phyloP scores from a whole-genome alignment of 1,140 invertebrate genomes.

The Euura lappo region DNA sequence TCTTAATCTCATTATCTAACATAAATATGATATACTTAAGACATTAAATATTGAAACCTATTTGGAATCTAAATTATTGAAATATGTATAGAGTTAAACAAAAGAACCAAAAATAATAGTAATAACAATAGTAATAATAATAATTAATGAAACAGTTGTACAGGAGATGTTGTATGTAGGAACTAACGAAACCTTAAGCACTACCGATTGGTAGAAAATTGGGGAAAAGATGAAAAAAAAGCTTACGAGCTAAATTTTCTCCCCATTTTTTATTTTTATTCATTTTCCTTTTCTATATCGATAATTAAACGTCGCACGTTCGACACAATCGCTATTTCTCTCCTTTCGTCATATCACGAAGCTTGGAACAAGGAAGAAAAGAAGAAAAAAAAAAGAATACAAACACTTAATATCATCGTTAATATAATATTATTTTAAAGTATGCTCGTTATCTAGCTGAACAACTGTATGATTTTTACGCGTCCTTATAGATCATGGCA shows the following conservation, averaged over 20 bases:
- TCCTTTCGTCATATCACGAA: slow-evolving; percentile 35
- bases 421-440: slow-evolving; percentile 32
- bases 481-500: slow-evolving; percentile 20
- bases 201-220: neutral
- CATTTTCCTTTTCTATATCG: too few relatives aligned
- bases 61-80: too few relatives aligned
- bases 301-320: slow-evolving; percentile 6
- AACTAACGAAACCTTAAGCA: neutral
- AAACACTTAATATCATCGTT: slow-evolving; percentile 19
- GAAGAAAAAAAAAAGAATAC: too few relatives aligned
- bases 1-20: too few relatives aligned
- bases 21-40: too few relatives aligned
- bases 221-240: neutral
- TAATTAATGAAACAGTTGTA: neutral
- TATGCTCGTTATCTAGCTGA: slow-evolving; percentile 27
- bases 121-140: neutral
- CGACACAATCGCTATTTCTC: slow-evolving; percentile 20
- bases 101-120: neutral
- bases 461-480: slow-evolving; percentile 30
- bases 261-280: neutral
- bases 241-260: neutral
- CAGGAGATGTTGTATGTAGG: neutral
- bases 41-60: too few relatives aligned
- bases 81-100: too few relatives aligned
- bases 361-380: slow-evolving; percentile 21